phyloP scores from a whole-genome alignment of 2,888 invertebrate species.

The Trimorus sp. region DNA sequence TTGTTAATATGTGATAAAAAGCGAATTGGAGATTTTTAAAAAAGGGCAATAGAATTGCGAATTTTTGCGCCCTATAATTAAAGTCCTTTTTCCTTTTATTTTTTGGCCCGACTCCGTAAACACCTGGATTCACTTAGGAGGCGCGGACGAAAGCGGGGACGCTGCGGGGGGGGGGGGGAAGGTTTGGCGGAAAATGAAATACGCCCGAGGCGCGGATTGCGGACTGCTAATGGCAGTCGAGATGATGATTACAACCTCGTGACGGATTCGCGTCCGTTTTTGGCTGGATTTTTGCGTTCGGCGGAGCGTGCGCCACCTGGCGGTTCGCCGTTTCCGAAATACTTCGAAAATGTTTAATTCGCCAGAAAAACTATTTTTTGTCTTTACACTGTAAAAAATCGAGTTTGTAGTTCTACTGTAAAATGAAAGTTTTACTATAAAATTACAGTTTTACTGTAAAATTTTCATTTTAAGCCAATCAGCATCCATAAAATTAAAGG shows the following conservation, averaged over 20 bases:
- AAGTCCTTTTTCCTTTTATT: slow-evolving; percentile 27
- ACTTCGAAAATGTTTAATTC: no score
- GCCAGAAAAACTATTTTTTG: no score
- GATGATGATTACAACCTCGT: slow-evolving; percentile 59
- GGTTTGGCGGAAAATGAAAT: slow-evolving; percentile 62
- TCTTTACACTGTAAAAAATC: no score
- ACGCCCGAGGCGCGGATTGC: slow-evolving; percentile 55
- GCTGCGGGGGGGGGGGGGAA: slow-evolving; percentile 19
- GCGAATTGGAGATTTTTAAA: no score
- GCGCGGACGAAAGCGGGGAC: slow-evolving; percentile 20
- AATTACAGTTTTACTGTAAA: no score
- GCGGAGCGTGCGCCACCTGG: no score
- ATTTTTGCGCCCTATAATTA: background rate
- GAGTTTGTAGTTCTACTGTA: no score
- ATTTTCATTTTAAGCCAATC: no score
- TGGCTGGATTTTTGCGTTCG: slow-evolving; percentile 36
- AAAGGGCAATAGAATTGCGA: background rate
- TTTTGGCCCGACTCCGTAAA: slow-evolving; percentile 50
- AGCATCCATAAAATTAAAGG: no score
- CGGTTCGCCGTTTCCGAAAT: no score
- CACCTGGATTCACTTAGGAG: slow-evolving; percentile 55
- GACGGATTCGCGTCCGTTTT: slow-evolving; percentile 59
- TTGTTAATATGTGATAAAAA: no score
- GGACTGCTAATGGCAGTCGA: slow-evolving; percentile 54
- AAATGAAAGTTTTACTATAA: no score